phyloP scores from a whole-genome alignment of 2,888 invertebrate species.

The Drosophila affinis region DNA sequence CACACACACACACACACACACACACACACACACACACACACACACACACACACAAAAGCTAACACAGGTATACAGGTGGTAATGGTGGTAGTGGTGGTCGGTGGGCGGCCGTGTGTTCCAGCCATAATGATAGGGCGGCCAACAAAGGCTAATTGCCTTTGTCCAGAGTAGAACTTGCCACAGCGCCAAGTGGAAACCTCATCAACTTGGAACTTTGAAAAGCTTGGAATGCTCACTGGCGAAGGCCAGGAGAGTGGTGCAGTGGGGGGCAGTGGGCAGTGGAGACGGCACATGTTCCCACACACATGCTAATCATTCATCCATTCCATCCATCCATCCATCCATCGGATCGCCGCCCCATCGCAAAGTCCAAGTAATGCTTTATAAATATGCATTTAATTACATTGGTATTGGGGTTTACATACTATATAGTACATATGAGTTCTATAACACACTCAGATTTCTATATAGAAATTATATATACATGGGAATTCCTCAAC shows the following conservation, averaged over 20 bases:
- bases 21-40: background rate
- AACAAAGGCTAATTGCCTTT: conserved; percentile 36
- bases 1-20: background rate
- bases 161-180: conserved; percentile 35
- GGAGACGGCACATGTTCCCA: conserved; percentile 4
- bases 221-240: conserved; percentile 4
- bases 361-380: conserved; percentile 8
- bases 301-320: conserved; percentile 10
- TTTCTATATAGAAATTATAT: background rate
- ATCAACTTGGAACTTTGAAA: conserved; percentile 15
- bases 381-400: conserved; percentile 10
- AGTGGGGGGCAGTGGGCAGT: background rate
- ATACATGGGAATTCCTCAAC: no score
- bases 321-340: background rate
- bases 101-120: conserved; percentile 24
- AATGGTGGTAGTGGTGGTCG: conserved; percentile 15
- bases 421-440: background rate
- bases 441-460: background rate
- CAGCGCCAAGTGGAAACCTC: conserved; percentile 24
- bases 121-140: conserved; percentile 48
- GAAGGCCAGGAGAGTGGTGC: conserved; percentile 2
- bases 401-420: background rate
- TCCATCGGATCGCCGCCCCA: background rate
- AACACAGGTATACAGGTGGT: background rate
- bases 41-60: background rate